These are phyloP conservation scores for Drosophila helvetica DNA, from an alignment of 2,888 invertebrate genomes.

Conservation along the genomic window DNA sequence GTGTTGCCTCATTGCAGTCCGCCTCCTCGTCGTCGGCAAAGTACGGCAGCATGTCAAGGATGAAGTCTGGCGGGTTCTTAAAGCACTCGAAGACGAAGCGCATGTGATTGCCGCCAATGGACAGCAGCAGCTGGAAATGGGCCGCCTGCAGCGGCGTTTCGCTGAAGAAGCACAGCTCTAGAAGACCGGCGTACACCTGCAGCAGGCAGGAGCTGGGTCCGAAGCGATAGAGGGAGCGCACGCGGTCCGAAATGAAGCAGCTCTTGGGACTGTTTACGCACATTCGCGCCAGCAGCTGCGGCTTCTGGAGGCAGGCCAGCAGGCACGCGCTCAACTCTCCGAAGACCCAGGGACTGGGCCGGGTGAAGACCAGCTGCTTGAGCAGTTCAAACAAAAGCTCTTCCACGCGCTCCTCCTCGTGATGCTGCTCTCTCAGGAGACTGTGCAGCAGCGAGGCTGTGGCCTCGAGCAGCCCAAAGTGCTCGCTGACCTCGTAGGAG, in stretches of 20 bases:
- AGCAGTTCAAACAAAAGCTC: slow-evolving; percentile 73
- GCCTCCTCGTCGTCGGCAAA: slow-evolving; percentile 72
- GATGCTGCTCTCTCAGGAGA: slow-evolving; percentile 30
- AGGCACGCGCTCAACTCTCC: slow-evolving; percentile 71
- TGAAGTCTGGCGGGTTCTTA: slow-evolving; percentile 74
- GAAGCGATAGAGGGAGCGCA: slow-evolving; percentile 77
- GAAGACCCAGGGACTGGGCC: slow-evolving; percentile 80
- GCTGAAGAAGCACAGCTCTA: slow-evolving; percentile 77
- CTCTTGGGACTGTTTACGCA: slow-evolving; percentile 68
- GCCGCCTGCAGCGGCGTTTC: slow-evolving; percentile 54
- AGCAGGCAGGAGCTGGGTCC: slow-evolving; percentile 78
- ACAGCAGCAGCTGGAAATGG: slow-evolving; percentile 72
- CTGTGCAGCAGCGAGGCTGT: slow-evolving; percentile 68
- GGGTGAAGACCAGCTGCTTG: slow-evolving; percentile 78
- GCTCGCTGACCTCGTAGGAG: slow-evolving; percentile 76
- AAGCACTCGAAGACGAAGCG: slow-evolving; percentile 78
- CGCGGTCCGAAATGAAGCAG: slow-evolving; percentile 72
- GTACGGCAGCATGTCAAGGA: slow-evolving; percentile 68
- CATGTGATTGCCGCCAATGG: slow-evolving; percentile 78
- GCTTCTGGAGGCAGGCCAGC: slow-evolving; percentile 51
- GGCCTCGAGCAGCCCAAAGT: slow-evolving; percentile 80
- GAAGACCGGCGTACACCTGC: slow-evolving; percentile 80
- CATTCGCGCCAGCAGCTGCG: slow-evolving; percentile 53
- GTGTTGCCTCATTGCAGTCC: not conserved
- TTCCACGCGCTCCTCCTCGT: slow-evolving; percentile 1